Conservation (phyloP, 1,140 invertebrate genomes). For the Tetraneura akinire region DNA sequence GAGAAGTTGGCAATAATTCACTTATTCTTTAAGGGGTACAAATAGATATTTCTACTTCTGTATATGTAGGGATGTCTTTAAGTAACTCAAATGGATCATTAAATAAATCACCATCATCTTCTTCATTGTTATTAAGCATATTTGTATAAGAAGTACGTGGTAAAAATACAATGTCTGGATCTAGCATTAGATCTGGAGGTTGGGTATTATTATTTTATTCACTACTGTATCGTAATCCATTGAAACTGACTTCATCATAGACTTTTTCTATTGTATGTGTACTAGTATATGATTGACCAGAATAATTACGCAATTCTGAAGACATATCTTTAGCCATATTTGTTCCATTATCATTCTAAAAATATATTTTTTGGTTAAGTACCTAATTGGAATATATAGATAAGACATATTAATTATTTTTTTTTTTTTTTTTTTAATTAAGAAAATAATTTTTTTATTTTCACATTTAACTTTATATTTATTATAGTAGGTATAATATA, state of each 20-base stretch:
- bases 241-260: conserved; percentile 42
- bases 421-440: too few species aligned
- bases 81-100: conserved; percentile 49
- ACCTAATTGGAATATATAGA: too few species aligned
- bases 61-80: conserved; percentile 68
- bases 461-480: too few species aligned
- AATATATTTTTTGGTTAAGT: background rate
- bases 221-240: background rate
- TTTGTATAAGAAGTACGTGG: background rate
- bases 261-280: conserved; percentile 47
- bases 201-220: conserved; percentile 30
- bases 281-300: conserved; percentile 37
- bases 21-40: conserved; percentile 58
- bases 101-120: background rate
- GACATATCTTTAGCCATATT: conserved; percentile 13
- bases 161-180: conserved; percentile 28
- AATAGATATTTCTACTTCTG: conserved; percentile 56
- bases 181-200: conserved; percentile 43
- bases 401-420: too few species aligned
- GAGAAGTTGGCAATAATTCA: conserved; percentile 60
- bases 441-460: too few species aligned
- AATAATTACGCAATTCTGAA: conserved; percentile 40
- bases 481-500: too few species aligned
- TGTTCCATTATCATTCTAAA: conserved; percentile 27
- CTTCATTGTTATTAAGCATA: background rate